Evolutionary conservation across 2,888 invertebrate species (phyloP).

Genomic region (Papilio elwesi): DNA sequence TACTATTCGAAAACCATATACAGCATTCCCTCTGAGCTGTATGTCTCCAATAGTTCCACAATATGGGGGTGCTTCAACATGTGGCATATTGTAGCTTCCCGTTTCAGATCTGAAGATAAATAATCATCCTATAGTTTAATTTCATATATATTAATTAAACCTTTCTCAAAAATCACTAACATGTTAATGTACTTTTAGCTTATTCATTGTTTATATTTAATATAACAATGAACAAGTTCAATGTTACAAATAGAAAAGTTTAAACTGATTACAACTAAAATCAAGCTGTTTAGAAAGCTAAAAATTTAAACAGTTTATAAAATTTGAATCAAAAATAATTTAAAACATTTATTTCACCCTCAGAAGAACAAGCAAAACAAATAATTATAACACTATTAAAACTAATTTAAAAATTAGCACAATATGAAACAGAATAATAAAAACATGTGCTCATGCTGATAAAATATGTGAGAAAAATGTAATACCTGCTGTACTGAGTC

Average conservation of each 20-base stretch:
- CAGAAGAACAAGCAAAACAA: too few relatives aligned
- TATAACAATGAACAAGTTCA: too few relatives aligned
- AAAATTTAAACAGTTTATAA: not conserved
- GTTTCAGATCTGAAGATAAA: constrained; percentile 93
- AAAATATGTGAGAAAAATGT: not conserved
- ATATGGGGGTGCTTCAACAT: constrained; percentile 99
- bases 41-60: constrained; percentile 98
- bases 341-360: too few relatives aligned
- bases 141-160: too few relatives aligned
- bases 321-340: not conserved
- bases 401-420: not conserved
- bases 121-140: too few relatives aligned
- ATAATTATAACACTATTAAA: not conserved
- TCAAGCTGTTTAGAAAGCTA: too few relatives aligned
- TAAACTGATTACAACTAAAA: too few relatives aligned
- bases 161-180: too few relatives aligned
- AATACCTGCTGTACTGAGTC: constrained; percentile 96
- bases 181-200: too few relatives aligned
- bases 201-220: too few relatives aligned
- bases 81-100: constrained; percentile 99
- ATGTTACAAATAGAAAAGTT: too few relatives aligned
- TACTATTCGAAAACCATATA: constrained; percentile 99
- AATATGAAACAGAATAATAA: not conserved
- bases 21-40: constrained; percentile 99
- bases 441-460: not conserved